Evolutionary conservation across 1,140 invertebrate species (phyloP).

Genomic region (Drosophila neocordata): DNA sequence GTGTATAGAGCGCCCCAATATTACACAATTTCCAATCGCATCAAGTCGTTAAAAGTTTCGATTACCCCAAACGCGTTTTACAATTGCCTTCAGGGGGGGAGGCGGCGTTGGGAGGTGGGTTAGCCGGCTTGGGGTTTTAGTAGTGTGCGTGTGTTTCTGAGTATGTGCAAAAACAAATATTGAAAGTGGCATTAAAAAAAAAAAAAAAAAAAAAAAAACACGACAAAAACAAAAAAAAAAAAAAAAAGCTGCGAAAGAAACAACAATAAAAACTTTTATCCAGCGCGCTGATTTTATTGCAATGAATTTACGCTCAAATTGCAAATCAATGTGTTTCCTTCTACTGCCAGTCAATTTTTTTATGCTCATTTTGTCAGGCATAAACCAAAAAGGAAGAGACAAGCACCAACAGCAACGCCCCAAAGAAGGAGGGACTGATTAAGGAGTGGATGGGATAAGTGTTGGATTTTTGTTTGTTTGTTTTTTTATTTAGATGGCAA

Average conservation of each 20-base stretch:
- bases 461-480: not conserved
- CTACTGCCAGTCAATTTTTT: conserved; percentile 69
- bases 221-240: conserved; percentile 29
- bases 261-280: conserved; percentile 49
- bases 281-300: conserved; percentile 71
- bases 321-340: conserved; percentile 80
- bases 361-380: conserved; percentile 43
- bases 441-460: not conserved
- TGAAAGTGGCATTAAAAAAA: conserved; percentile 78
- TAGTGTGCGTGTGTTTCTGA: conserved; percentile 18
- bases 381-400: not conserved
- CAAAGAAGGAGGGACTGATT: not conserved
- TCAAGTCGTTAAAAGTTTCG: conserved; percentile 81
- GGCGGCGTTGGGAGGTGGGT: too few relatives aligned
- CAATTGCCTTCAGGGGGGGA: conserved; percentile 54
- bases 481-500: not conserved
- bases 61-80: conserved; percentile 78
- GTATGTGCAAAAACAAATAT: conserved; percentile 76
- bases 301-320: conserved; percentile 77
- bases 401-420: not conserved
- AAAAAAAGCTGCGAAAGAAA: conserved; percentile 11
- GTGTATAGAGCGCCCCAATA: conserved; percentile 75
- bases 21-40: conserved; percentile 80
- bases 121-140: not conserved
- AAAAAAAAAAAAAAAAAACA: conserved; percentile 45